Base-by-base conservation (phyloP, 2,797 vertebrate genomes). In the Tauraco hartlaubi region DNA sequence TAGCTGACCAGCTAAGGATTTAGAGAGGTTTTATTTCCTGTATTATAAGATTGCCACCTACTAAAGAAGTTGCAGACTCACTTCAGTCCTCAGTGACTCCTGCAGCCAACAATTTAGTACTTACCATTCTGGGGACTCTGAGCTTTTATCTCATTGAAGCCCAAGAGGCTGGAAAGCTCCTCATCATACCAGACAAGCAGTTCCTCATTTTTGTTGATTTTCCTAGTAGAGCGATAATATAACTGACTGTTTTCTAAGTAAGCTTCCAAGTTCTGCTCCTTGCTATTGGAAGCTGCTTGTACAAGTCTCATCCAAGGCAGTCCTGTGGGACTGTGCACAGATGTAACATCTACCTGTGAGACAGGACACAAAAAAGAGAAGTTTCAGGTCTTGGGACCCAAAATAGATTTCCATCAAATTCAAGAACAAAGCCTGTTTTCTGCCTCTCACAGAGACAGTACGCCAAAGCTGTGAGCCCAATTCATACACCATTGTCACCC, bases 101-200 rank as follows among this genome's bases (percentile, higher is more conserved):
- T 17, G 19, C 41, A 78, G 41, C 51, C 59, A 78, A 26, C 22
- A 73, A 9, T 52, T 71, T 43, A 5, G 33, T 61, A 91, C 98
- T 98, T 92, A 99, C 99, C 98, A 80, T 98, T 97, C 51, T 94
- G 92, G 15, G 95, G 79, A 44, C 85, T 96, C 84, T 96, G 98
- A 68, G 96, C 64, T 89, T 94, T 98, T 85, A 98, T 97, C 85
- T 99, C 98, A n/a, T 96, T 98, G 91, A 99, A 98, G 56, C 98
- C 98, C 94, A 99, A 95, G 21, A 99, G 98, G 56, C 97, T 98
- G 92, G 98, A 98, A 84, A 99, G 98, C n/a, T 99, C 99, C 51
- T 97, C 96, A 83, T 99, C 98, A 69, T 99, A 99, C 99, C 99
- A 99, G 72, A 99, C 98, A 69, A 99, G 98, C 67, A 99, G 97